phyloP scores from a whole-genome alignment of 2,888 invertebrate genomes.

The Poecilobothrus nobilitatus region DNA sequence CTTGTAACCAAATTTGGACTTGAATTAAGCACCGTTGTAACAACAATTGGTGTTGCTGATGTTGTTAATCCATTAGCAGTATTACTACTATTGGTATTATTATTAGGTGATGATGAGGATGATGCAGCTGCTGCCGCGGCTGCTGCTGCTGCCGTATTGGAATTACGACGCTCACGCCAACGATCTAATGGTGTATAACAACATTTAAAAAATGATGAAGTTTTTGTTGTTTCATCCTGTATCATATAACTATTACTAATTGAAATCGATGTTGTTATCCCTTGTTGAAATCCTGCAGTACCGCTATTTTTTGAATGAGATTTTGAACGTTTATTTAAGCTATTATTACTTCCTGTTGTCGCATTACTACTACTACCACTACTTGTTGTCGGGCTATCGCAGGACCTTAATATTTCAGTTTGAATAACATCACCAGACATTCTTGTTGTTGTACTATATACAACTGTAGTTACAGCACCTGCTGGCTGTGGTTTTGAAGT shows the following conservation, averaged over 20 bases:
- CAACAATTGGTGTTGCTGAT: constrained; percentile 19
- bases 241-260: constrained; percentile 16
- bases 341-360: constrained; percentile 5
- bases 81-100: constrained; percentile 15
- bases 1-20: background rate
- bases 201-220: constrained; percentile 40
- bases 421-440: constrained; percentile 18
- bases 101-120: constrained; percentile 7
- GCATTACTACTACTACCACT: background rate
- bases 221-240: constrained; percentile 14
- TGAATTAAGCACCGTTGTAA: constrained; percentile 14
- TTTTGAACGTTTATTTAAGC: background rate
- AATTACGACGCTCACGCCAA: constrained; percentile 36
- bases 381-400: background rate
- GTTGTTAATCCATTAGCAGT: constrained; percentile 18
- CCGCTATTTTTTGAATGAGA: background rate
- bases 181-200: constrained; percentile 43
- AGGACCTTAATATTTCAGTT: constrained; percentile 11
- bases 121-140: constrained; percentile 14
- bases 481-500: background rate
- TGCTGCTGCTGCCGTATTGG: constrained; percentile 14
- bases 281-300: background rate
- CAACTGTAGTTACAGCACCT: constrained; percentile 14
- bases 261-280: constrained; percentile 12
- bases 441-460: constrained; percentile 19